These are phyloP conservation scores for Phenacoccus solenopsis DNA, from an alignment of 1,140 invertebrate genomes.

Conservation along the genomic window DNA sequence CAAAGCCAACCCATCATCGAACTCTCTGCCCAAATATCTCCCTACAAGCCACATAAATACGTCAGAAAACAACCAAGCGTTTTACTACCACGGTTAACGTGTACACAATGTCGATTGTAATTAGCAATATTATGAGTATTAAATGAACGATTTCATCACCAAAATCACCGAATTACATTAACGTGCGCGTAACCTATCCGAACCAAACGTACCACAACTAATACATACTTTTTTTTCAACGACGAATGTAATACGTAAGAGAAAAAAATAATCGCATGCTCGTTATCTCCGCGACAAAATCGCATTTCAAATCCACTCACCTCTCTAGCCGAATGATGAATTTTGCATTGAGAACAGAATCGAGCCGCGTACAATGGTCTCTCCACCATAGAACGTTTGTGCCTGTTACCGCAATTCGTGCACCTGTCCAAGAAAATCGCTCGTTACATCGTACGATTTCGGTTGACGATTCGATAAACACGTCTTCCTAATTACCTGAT, in stretches of 20 bases:
- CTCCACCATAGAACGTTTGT: constrained; percentile 68
- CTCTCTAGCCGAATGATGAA: constrained; percentile 80
- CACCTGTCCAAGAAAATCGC: constrained; percentile 39
- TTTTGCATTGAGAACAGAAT: constrained; percentile 78
- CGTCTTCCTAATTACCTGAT: constrained; percentile 41
- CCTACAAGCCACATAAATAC: no score
- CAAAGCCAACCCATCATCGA: constrained; percentile 72
- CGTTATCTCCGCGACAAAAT: not conserved
- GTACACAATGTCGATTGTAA: no score
- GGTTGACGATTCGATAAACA: not conserved
- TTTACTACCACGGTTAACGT: no score
- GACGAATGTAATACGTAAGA: not conserved
- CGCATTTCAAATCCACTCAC: constrained; percentile 38
- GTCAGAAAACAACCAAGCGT: no score
- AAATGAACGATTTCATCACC: no score
- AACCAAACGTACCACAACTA: not conserved
- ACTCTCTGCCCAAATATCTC: constrained; percentile 91
- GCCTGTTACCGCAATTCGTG: constrained; percentile 79
- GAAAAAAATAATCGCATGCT: not conserved
- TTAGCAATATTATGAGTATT: no score
- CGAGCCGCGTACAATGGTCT: constrained; percentile 78
- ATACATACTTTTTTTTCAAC: not conserved
- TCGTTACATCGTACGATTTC: not conserved
- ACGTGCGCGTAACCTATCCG: no score
- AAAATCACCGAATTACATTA: no score